Evolutionary conservation across 2,113 vertebrate genomes (phyloP), one percentile per base, ranked within the genome.

Genomic region (Anser cygnoides): DNA sequence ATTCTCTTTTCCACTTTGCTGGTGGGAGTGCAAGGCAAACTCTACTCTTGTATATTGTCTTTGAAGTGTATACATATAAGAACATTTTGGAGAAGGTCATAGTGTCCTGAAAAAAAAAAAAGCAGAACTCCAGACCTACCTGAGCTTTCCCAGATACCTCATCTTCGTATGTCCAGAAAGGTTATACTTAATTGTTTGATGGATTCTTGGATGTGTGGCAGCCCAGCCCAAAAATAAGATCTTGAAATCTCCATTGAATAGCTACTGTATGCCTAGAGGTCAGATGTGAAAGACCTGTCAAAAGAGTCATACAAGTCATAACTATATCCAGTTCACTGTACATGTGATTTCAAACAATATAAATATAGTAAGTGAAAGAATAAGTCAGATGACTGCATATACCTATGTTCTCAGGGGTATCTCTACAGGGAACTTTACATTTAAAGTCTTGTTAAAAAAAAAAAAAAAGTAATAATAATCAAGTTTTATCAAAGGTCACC

Each of bases 241-340:
- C 22, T n/a, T 65, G 68, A 65, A 87, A 61, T 5, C 15, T 81
- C 39, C 57, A 37, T 14, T 46, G 44, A 75, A 71, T 7, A 31
- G 13, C 29, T 26, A 3, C 13, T 22, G 2, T 11, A 28, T 10
- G 54, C 0, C 0, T 15, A 7, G 7, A 54, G 22, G 29, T 4
- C 41, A 13, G 22, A 29, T 46, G 23, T 16, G 31, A 68, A 50
- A 54, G 16, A 46, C 14, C 2, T 0, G 0, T 28, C 37, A 81
- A 49, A 35, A 39, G 31, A 8, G 10, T n/a, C 55, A 35, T 26
- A 29, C 0, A 0, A 9, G 6, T 23, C 29, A 35, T 11, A 67
- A 43, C 3, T 4, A 3, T 61, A 92, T 66, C 39, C 29, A 57
- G 19, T 49, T 29, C 57, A 10, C 26, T 65, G 43, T 22, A 80